phyloP scores from a whole-genome alignment of 2,888 invertebrate genomes.

The Agriopis aurantiaria region DNA sequence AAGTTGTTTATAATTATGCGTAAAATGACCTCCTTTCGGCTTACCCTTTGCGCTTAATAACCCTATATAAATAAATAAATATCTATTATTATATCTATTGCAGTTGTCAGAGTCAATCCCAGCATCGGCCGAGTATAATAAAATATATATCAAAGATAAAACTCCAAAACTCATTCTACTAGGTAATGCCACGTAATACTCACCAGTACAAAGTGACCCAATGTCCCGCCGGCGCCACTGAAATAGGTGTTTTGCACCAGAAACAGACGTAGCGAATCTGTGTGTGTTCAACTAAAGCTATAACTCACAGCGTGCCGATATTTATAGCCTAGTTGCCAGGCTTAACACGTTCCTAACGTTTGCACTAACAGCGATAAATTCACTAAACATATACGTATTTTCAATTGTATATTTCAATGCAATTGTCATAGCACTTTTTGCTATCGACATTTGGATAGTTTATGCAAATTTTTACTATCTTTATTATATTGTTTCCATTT shows the following conservation, averaged over 20 bases:
- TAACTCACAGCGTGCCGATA: conserved; percentile 73
- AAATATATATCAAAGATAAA: not conserved
- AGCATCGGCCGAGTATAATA: no score
- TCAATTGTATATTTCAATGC: conserved; percentile 50
- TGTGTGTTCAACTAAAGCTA: conserved; percentile 62
- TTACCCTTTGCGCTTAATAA: no score
- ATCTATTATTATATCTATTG: no score
- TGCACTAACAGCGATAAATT: conserved; percentile 65
- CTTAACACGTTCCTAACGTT: conserved; percentile 71
- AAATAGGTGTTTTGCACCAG: conserved; percentile 55
- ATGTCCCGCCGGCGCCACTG: conserved; percentile 38
- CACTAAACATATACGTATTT: conserved; percentile 60
- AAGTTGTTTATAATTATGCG: no score
- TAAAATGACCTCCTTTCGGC: no score
- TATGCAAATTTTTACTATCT: no score
- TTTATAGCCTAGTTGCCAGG: conserved; percentile 72
- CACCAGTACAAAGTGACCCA: conserved; percentile 17
- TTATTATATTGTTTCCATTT: no score
- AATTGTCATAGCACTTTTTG: not conserved
- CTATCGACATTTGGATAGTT: no score
- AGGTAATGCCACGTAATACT: not conserved
- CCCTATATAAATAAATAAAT: no score
- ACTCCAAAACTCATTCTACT: not conserved
- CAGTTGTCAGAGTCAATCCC: no score
- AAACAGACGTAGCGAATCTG: conserved; percentile 61